Evolutionary conservation across 2,113 vertebrate species (phyloP).

Genomic region (Chloebia gouldiae): DNA sequence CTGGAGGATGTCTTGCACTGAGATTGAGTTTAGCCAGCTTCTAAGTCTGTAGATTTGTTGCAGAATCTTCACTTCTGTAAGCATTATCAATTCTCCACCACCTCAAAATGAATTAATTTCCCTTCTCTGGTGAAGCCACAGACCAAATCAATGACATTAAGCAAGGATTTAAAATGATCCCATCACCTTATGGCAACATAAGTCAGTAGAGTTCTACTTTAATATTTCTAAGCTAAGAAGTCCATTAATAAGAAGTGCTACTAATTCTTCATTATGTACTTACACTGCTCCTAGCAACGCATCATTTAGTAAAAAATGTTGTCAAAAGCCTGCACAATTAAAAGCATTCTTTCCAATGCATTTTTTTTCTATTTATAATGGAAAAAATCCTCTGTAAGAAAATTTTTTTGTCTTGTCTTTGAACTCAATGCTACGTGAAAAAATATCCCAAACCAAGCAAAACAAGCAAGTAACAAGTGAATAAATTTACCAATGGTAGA

Average conservation of each 20-base stretch:
- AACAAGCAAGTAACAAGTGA: neutral
- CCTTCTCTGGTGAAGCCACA: neutral
- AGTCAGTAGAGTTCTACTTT: neutral
- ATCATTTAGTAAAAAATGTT: neutral
- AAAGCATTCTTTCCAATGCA: neutral
- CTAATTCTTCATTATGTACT: neutral
- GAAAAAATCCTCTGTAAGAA: neutral
- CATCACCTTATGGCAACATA: neutral
- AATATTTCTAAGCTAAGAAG: neutral
- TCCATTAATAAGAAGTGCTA: neutral
- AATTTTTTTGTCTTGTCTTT: neutral
- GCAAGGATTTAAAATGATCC: neutral
- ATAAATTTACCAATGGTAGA: neutral
- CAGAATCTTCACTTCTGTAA: neutral
- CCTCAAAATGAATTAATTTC: neutral
- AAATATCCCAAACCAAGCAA: neutral
- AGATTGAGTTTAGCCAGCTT: neutral
- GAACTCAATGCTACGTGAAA: neutral
- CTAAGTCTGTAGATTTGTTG: neutral
- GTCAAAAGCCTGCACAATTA: neutral
- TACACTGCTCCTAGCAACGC: neutral
- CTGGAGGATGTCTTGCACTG: neutral
- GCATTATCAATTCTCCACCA: neutral
- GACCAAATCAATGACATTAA: neutral
- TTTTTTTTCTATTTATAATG: neutral